Evolutionary conservation across 2,888 invertebrate genomes (phyloP), one percentile per base, ranked within the genome.

Genomic region (Cyclophora albipunctata): DNA sequence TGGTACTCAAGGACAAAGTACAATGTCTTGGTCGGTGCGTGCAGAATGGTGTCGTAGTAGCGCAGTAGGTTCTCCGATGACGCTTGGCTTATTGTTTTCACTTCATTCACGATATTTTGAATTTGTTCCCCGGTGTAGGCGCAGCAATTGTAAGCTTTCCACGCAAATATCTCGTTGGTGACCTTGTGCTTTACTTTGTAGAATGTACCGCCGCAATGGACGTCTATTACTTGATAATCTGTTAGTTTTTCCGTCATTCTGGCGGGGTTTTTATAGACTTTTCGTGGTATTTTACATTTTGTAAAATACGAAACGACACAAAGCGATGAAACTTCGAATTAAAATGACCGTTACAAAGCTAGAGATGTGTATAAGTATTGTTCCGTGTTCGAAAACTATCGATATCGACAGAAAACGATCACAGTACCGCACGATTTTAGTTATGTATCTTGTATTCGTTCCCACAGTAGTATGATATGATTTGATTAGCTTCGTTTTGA

Each of bases 171-270:
- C 66, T 82, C 81, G 72, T 83, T 81, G 59, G 84, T 87, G 81
- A 82, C 84, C 84, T 89, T 89, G 83, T 89, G 87, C 64, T 78
- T 78, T 64, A 89, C 89, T 83, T 88, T 88, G 62, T 89, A 89
- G 77, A 87, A 84, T 65, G 86, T 83, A 60, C 86, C 86, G 55
- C 81, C 78, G 68, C 84, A 78, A 71, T 86, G 73, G 66, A 89
- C 81, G 73, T 89, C 89, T 69, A 88, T 68, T 67, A 89, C 88
- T 80, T 86, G 85, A 75, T 87, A 89, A 66, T 87, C 80, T 65
- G 78, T 84, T 59, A 89, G 65, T 73, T 86, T 86, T 71, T 76
- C 80, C 63, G 78, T 61, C 85, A 86, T 89, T 71, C 53, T 78
- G 50, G 43, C 48, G 40, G 41, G 20, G 7, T 48, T 55, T 57